Evolutionary conservation across 2,888 invertebrate species (phyloP).

Genomic region (Drosophila histrio): DNA sequence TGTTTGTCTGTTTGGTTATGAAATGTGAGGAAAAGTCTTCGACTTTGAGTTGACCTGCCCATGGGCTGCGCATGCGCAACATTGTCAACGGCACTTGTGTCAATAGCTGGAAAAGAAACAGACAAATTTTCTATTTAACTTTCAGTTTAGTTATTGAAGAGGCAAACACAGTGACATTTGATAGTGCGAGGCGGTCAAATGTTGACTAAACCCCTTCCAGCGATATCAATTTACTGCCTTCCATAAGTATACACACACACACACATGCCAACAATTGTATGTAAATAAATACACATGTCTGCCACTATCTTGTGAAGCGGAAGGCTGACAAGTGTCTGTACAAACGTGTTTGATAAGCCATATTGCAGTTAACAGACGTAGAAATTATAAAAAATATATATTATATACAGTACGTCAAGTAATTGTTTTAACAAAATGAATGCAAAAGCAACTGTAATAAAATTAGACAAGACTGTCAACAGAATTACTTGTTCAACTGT

Average conservation of each 20-base stretch:
- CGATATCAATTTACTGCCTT: slow-evolving; percentile 45
- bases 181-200: slow-evolving; percentile 73
- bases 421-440: no score
- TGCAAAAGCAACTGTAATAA: no score
- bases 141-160: slow-evolving; percentile 50
- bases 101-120: slow-evolving; percentile 46
- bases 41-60: slow-evolving; percentile 59
- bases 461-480: no score
- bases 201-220: slow-evolving; percentile 36
- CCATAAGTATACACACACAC: slow-evolving; percentile 2
- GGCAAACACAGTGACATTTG: slow-evolving; percentile 66
- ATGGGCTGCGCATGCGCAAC: slow-evolving; percentile 38
- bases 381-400: slow-evolving; percentile 9
- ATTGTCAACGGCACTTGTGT: slow-evolving; percentile 59
- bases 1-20: slow-evolving; percentile 44
- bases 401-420: background rate
- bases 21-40: slow-evolving; percentile 53
- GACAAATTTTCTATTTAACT: slow-evolving; percentile 65
- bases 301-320: slow-evolving; percentile 32
- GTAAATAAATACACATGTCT: background rate
- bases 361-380: background rate
- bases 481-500: no score
- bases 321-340: slow-evolving; percentile 52
- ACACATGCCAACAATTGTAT: background rate
- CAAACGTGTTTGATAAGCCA: slow-evolving; percentile 30